These are phyloP conservation scores for Meleagris gallopavo DNA, from an alignment of 2,113 vertebrate species.

Conservation along the genomic window DNA sequence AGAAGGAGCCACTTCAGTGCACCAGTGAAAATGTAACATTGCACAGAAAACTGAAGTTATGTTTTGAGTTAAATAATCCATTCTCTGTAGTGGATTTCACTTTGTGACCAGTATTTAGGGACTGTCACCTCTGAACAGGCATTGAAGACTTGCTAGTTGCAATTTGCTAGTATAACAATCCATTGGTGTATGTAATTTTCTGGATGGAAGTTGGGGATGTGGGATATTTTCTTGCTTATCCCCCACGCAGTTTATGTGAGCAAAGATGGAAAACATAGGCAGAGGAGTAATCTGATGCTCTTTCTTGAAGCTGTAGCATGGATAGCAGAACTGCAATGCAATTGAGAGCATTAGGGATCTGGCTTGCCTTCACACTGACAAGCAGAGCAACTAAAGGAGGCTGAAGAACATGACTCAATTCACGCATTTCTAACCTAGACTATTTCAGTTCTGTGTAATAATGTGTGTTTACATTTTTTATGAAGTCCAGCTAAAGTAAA, in stretches of 20 bases:
- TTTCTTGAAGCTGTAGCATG: fast-evolving
- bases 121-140: background rate
- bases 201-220: background rate
- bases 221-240: background rate
- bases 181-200: background rate
- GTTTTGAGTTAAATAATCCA: background rate
- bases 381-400: background rate
- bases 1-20: no score
- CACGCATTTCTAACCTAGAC: background rate
- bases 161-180: background rate
- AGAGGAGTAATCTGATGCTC: background rate
- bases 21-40: background rate
- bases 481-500: background rate
- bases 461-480: no score
- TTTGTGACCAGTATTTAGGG: background rate
- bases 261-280: background rate
- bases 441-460: background rate
- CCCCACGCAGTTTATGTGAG: fast-evolving
- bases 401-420: background rate
- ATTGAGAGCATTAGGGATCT: background rate
- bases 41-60: background rate
- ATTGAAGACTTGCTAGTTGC: background rate
- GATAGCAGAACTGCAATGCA: background rate
- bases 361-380: background rate
- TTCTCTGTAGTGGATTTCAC: background rate